These are phyloP conservation scores for Doryteuthis pealeii DNA, from an alignment of 1,140 invertebrate genomes.

Conservation along the genomic window DNA sequence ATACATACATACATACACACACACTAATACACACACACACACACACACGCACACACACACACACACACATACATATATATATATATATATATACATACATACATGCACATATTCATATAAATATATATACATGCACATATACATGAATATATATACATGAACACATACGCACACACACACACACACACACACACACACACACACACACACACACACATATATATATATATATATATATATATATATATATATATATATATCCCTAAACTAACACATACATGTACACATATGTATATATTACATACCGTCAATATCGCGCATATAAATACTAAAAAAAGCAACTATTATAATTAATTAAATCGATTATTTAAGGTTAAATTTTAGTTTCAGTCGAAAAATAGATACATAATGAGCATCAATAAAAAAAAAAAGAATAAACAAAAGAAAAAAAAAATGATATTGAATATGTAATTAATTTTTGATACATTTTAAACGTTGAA, in stretches of 20 bases:
- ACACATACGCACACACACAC: constrained; percentile 14
- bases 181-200: constrained; percentile 18
- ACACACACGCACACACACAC: constrained; percentile 10
- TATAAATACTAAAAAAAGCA: too few relatives aligned
- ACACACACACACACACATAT: constrained; percentile 14
- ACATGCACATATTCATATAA: neutral
- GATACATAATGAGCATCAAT: too few relatives aligned
- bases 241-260: neutral
- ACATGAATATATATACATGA: neutral
- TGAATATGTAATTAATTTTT: too few relatives aligned
- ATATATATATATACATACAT: constrained; percentile 7
- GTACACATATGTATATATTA: neutral
- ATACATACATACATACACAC: neutral
- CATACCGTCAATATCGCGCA: too few relatives aligned
- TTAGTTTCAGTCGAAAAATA: too few relatives aligned
- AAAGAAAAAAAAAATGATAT: too few relatives aligned
- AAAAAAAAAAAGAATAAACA: too few relatives aligned
- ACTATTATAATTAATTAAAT: too few relatives aligned
- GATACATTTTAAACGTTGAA: too few relatives aligned
- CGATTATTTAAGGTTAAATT: too few relatives aligned
- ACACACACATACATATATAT: constrained; percentile 8
- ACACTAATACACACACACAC: constrained; percentile 11
- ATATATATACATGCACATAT: neutral
- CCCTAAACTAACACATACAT: neutral
- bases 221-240: constrained; percentile 1